These are phyloP conservation scores for Gortyna flavago DNA, from an alignment of 2,888 invertebrate species.

Conservation along the genomic window DNA sequence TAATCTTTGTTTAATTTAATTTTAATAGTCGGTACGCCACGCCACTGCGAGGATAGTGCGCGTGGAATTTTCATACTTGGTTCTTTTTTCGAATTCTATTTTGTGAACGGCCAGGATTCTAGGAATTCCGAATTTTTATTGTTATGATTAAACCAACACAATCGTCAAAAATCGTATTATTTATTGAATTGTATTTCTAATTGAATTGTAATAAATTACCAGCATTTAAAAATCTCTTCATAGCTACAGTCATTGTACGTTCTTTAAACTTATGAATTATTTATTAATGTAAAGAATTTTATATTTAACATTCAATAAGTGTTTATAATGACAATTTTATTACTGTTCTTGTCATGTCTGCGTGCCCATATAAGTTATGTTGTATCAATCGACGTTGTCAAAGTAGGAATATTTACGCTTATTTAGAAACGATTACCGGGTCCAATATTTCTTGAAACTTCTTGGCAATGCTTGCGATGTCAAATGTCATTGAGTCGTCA, in stretches of 20 bases:
- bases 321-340: conserved; percentile 64
- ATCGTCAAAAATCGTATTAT: not conserved
- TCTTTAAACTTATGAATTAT: conserved; percentile 61
- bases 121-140: not conserved
- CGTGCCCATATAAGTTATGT: conserved; percentile 56
- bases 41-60: conserved; percentile 73
- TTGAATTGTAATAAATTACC: not conserved
- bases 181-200: not conserved
- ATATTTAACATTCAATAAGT: conserved; percentile 58
- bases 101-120: conserved; percentile 12
- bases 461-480: not conserved
- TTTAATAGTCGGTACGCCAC: conserved; percentile 79
- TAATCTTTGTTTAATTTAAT: conserved; percentile 87
- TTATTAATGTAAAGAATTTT: conserved; percentile 51
- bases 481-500: conserved; percentile 45
- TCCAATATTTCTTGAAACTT: conserved; percentile 37
- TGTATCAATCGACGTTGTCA: conserved; percentile 44
- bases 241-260: conserved; percentile 45
- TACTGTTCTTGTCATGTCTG: conserved; percentile 63
- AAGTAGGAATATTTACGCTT: conserved; percentile 54
- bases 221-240: conserved; percentile 15
- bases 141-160: conserved; percentile 2
- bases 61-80: conserved; percentile 54
- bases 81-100: conserved; percentile 33
- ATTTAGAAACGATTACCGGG: conserved; percentile 63